Evolutionary conservation across 37 sponge, comb jelly and placozoan species (phyloP), one percentile per base, ranked within the genome.

Genomic region (Agelas oroides): DNA sequence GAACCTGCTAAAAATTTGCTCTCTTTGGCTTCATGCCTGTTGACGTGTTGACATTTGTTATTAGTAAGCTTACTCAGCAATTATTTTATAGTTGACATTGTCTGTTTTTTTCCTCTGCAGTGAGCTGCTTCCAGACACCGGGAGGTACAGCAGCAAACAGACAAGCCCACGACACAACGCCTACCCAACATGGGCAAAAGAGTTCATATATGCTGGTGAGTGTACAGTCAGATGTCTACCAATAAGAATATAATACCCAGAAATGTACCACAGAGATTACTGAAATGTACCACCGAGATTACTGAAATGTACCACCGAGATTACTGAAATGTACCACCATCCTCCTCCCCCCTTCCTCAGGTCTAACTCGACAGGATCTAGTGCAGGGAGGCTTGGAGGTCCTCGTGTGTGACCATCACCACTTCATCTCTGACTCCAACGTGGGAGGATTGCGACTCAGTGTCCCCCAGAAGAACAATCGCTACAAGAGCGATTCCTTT

Each of bases 171-270:
- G 59, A 2, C 84, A 83, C 65, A 89, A 53, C 35, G 85, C 79
- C 1, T 89, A 83, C 80, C 90, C 90, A 17, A 84, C 80, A 8
- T 89, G 90, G 90, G 53, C 85, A 24, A 77, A 89, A 35, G 62
- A 84, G 63, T 65, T 89, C 36, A 0, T 62, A 37, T 89, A 78
- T 55, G 16, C 40, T 53, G 81, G 81, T 80, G 11, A 13, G 81
- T 77, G 52, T 8, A n/a, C n/a, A n/a, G n/a, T n/a, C n/a, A n/a
- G n/a, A n/a, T n/a, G n/a, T n/a, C n/a, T n/a, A n/a, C n/a, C n/a
- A n/a, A n/a, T n/a, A n/a, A n/a, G n/a, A n/a, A n/a, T n/a, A n/a
- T n/a, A n/a, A n/a, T n/a, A n/a, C n/a, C n/a, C n/a, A n/a, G n/a
- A n/a, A n/a, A n/a, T n/a, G n/a, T n/a, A n/a, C n/a, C n/a, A n/a